These are phyloP conservation scores for Momotus momota DNA, from an alignment of 2,797 vertebrate species.

Conservation along the genomic window DNA sequence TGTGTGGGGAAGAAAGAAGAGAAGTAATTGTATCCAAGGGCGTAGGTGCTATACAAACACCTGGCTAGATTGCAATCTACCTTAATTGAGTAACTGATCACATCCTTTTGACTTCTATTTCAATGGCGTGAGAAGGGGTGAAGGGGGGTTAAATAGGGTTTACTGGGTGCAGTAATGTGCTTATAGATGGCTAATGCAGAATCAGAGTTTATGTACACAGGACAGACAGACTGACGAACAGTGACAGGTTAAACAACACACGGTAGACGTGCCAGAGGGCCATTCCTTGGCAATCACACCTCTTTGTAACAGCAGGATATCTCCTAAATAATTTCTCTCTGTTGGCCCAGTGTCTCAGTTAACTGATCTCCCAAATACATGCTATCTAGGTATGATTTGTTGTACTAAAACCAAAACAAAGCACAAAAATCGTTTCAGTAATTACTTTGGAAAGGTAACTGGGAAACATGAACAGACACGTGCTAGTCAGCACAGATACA, in stretches of 20 bases:
- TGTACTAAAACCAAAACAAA: not conserved
- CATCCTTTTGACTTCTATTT: conserved; percentile 26
- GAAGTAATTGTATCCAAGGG: conserved; percentile 8
- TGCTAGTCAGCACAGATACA: not conserved
- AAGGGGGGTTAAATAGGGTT: conserved; percentile 19
- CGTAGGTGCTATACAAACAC: conserved; percentile 30
- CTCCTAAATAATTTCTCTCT: not conserved
- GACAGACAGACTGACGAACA: not conserved
- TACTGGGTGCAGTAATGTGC: not conserved
- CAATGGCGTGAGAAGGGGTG: not conserved
- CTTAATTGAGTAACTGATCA: conserved; percentile 44
- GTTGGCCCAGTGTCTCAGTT: not conserved
- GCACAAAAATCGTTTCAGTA: not conserved
- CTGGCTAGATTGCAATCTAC: conserved; percentile 42
- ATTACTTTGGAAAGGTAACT: not conserved
- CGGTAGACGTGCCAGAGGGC: not conserved
- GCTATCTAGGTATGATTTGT: not conserved
- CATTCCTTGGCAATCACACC: not conserved
- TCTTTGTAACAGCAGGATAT: not conserved
- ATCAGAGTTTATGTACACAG: not conserved
- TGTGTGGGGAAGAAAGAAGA: not conserved
- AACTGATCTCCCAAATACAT: not conserved
- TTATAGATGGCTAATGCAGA: not conserved
- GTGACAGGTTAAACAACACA: not conserved
- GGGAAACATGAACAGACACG: not conserved